A percentile compares a stretch with the other conserved stretches of the same genome.
Evolutionary conservation across 2,113 vertebrate species (phyloP).

Genomic region (Muntiacus reevesi): DNA sequence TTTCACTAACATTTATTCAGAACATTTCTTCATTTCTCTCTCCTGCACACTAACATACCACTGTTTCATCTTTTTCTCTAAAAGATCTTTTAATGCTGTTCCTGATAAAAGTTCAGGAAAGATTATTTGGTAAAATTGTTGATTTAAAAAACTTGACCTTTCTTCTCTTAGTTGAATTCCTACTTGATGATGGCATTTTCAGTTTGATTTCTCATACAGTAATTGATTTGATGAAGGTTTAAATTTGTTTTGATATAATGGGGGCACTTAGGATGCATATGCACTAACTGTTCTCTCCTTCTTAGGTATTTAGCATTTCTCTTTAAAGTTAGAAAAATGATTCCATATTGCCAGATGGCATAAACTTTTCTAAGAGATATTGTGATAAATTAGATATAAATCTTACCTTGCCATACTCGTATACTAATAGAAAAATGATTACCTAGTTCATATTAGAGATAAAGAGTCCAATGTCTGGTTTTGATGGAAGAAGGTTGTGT

Average conservation of each 20-base stretch:
- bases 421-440: neutral
- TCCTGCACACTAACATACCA: neutral
- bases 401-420: neutral
- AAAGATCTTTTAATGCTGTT: neutral
- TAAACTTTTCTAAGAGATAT: neutral
- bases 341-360: neutral
- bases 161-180: slow-evolving; percentile 30
- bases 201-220: slow-evolving; percentile 30
- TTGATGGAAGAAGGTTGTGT: neutral
- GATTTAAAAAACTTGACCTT: slow-evolving; percentile 39
- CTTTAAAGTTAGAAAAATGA: neutral
- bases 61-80: neutral
- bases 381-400: neutral
- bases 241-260: slow-evolving; percentile 9
- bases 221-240: slow-evolving; percentile 34
- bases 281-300: neutral
- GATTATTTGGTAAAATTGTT: slow-evolving; percentile 22
- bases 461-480: neutral
- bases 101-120: neutral
- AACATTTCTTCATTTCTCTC: neutral
- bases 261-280: neutral
- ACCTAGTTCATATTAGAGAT: neutral
- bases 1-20: neutral
- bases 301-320: neutral
- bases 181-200: slow-evolving; percentile 40